These are phyloP conservation scores for Plebejus anna DNA, from an alignment of 2,888 invertebrate genomes.

Conservation along the genomic window DNA sequence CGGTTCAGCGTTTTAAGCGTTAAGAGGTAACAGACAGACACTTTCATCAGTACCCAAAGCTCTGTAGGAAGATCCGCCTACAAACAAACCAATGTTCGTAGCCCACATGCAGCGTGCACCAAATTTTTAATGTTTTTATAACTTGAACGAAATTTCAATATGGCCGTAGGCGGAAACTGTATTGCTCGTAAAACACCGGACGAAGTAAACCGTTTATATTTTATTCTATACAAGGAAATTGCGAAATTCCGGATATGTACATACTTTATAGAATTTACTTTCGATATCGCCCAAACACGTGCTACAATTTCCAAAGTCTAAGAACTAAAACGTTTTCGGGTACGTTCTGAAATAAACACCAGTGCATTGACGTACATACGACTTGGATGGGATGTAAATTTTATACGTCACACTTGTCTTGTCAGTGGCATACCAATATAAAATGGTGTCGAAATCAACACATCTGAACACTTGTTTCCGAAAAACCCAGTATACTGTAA, in stretches of 20 bases:
- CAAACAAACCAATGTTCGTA: not conserved
- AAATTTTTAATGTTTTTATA: constrained; percentile 12
- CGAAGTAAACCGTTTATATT: constrained; percentile 12
- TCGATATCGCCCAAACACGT: not conserved
- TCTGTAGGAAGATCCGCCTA: not conserved
- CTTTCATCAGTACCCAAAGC: not conserved
- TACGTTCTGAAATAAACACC: not conserved
- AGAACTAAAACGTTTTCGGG: not conserved
- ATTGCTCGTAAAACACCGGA: constrained; percentile 21
- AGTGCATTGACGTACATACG: too few relatives aligned
- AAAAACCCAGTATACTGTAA: too few relatives aligned
- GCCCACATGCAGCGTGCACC: not conserved
- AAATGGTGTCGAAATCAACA: too few relatives aligned
- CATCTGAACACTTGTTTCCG: too few relatives aligned
- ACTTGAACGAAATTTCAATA: constrained; percentile 14
- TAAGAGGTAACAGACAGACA: too few relatives aligned
- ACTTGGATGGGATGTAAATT: too few relatives aligned
- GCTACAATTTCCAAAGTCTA: not conserved
- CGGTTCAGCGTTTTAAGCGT: too few relatives aligned
- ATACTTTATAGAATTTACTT: not conserved
- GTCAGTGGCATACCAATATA: too few relatives aligned
- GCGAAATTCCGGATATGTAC: constrained; percentile 17
- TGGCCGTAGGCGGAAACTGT: not conserved
- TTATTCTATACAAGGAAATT: constrained; percentile 27
- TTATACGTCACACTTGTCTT: too few relatives aligned